These are phyloP conservation scores for Oplegnathus fasciatus DNA, from an alignment of 2,113 vertebrate genomes.

Conservation along the genomic window DNA sequence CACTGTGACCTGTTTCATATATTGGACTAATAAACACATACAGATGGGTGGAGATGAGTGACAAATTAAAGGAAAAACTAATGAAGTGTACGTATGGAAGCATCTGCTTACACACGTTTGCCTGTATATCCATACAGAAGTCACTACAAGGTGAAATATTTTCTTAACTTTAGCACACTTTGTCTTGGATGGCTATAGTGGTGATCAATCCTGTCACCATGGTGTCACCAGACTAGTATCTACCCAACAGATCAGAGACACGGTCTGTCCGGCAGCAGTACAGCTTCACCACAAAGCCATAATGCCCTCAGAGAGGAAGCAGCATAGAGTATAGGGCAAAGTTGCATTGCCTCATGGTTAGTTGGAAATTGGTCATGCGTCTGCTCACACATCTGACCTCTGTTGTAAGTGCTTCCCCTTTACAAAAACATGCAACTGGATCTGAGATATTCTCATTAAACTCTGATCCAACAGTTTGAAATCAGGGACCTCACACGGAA, in stretches of 20 bases:
- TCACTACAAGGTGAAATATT: background rate
- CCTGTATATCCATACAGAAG: background rate
- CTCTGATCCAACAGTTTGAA: background rate
- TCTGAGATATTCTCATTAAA: background rate
- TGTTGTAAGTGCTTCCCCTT: background rate
- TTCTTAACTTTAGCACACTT: background rate
- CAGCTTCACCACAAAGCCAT: background rate
- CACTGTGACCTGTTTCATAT: background rate
- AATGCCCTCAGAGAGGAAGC: slow-evolving; percentile 3
- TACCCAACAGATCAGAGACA: background rate
- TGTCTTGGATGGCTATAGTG: background rate
- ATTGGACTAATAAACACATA: background rate
- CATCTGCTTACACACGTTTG: too few relatives aligned
- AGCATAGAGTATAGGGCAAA: background rate
- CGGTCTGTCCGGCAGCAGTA: background rate
- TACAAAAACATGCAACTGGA: background rate
- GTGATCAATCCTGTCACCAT: background rate
- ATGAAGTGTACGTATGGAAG: background rate
- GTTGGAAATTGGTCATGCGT: background rate
- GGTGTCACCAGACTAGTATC: background rate
- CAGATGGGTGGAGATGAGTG: background rate
- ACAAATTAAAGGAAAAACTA: background rate
- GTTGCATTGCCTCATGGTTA: background rate
- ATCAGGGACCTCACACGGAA: background rate
- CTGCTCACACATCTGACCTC: background rate